Evolutionary conservation across 2,113 vertebrate species (phyloP), one percentile per base, ranked within the genome.

Genomic region (Periophthalmus modestus): DNA sequence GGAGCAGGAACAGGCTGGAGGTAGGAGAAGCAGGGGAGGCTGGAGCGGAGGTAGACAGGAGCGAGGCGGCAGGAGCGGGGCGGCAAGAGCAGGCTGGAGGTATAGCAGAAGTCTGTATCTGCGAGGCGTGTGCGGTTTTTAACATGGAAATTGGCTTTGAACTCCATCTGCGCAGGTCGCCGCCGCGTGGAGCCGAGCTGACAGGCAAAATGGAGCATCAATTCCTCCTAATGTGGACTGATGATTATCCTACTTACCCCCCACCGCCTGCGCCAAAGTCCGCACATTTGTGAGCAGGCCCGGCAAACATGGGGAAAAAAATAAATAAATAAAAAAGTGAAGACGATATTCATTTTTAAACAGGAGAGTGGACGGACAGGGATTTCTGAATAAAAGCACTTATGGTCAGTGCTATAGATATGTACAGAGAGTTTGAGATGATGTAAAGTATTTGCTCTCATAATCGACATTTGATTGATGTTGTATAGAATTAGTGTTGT

Each of bases 121-220:
- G 73, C 84, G 85, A 76, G 78, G 80, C 84, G 75, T 83, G 88
- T 71, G 78, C 88, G 90, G 88, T 93, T 94, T 94, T 93, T 93
- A 93, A 94, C 92, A 94, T 94, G 93, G 93, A 94, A 94, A 94
- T 94, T 94, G 94, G 90, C 91, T 94, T 91, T 94, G 94, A 94
- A 93, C 92, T 90, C 93, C 92, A 93, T 93, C 92, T 93, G 91
- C 88, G 92, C 91, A 93, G 94, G 94, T 94, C 93, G 91, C 71
- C 91, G 92, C 92, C 92, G 94, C 93, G 92, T 87, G 88, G 89
- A 34, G 92, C 90, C 88, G 91, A 89, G 91, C 92, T 93, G 93
- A 94, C 91, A 92, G 91, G 85, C 88, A 93, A 93, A 94, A 93
- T 92, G 91, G 93, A 91, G 90, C 90, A 92, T 90, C 93, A 91